Conservation (phyloP, 2,888 invertebrate species). For the Xylocampa areola region DNA sequence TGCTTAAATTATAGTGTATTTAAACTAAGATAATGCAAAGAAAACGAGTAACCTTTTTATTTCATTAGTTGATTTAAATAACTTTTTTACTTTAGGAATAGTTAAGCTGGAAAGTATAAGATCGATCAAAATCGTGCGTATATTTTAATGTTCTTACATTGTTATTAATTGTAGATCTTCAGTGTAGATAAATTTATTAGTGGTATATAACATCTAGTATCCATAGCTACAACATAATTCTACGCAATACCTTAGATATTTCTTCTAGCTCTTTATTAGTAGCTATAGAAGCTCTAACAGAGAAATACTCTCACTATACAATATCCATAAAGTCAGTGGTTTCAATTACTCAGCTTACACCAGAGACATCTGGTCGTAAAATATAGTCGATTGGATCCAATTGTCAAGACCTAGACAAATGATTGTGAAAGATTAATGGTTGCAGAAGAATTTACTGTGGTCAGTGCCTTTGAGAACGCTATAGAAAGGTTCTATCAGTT, state of each 20-base stretch:
- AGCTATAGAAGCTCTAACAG: conserved; percentile 32
- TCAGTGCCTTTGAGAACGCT: conserved; percentile 29
- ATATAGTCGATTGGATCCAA: conserved; percentile 51
- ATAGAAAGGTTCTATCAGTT: conserved; percentile 18
- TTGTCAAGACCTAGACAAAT: conserved; percentile 56
- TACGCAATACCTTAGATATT: conserved; percentile 14
- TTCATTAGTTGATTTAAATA: no score
- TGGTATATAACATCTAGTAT: background rate
- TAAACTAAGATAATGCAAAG: no score
- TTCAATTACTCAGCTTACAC: conserved; percentile 53
- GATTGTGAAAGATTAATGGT: conserved; percentile 51
- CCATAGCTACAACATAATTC: background rate
- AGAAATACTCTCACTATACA: conserved; percentile 37
- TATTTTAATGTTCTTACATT: no score
- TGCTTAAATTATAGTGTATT: no score
- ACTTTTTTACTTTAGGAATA: no score
- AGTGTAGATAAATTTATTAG: no score
- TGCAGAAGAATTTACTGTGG: conserved; percentile 32
- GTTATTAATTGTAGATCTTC: no score
- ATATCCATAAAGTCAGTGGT: conserved; percentile 39
- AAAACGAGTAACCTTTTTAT: no score
- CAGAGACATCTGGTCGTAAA: conserved; percentile 42
- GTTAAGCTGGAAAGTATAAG: no score
- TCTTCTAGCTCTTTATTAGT: conserved; percentile 26
- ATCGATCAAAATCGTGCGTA: no score